Base-by-base conservation (phyloP, 2,113 vertebrate genomes). In the Nothoprocta perdicaria region DNA sequence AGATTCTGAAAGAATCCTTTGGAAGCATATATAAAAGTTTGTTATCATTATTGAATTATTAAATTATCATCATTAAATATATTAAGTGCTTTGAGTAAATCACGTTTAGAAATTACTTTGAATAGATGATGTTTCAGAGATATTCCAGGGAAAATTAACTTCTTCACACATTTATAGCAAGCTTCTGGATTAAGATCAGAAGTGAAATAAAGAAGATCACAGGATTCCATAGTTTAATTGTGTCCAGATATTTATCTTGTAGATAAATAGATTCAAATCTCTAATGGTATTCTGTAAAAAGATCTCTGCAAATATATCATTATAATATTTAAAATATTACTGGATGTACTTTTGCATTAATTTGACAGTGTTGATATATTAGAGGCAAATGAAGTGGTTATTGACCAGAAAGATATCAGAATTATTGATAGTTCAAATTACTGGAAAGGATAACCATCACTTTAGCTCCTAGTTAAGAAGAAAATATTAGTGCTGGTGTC, bases 51-150 rank as follows among this genome's bases (percentile, higher is more conserved):
- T 67, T 2, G 5, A 79, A 82, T 87, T 76, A 91, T 89, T 91
- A 93, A 92, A 91, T 83, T 46, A 60, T 80, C 68, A 91, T 86
- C 27, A 89, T 94, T 83, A 94, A 80, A 55, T 80, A 83, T 58
- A 89, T 91, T 58, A 78, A 87, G 17, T 60, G 6, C 33, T 90
- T 81, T 92, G 60, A 95, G 21, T 77, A 91, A 80, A 89, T 55
- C 11, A 43, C 12, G 77, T 80, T 55, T 88, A 23, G 79, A 80
- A 94, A 58, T 85, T 74, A 78, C 26, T 33, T 41, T 41, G 18
- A 78, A 46, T 73, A 91, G 73, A 35, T 2, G 2, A 61, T 62
- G 4, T 82, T 95, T 92, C 60, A 80, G 89, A 94, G 90, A 21
- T 87, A 78, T 80, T 82, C 72, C 29, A 66, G 18, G 61, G 80